These are phyloP conservation scores for Callaeas wilsoni DNA, from an alignment of 2,113 vertebrate species.

Conservation along the genomic window DNA sequence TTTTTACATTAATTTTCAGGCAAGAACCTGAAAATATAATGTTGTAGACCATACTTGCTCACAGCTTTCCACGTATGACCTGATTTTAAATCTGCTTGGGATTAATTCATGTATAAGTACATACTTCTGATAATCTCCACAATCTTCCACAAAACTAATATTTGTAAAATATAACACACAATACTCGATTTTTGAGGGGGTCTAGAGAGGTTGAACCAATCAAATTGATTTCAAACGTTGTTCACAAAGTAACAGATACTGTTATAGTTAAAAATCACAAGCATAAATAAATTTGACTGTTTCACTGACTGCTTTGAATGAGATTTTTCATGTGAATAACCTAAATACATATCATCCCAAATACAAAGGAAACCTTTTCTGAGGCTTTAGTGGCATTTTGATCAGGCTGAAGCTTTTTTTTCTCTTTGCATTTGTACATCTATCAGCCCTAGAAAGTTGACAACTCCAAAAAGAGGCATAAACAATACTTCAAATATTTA, in stretches of 20 bases:
- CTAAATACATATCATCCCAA: background rate
- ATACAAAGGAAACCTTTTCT: background rate
- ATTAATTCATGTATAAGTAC: background rate
- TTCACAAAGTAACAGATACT: background rate
- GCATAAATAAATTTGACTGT: background rate
- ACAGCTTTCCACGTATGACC: background rate
- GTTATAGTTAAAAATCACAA: background rate
- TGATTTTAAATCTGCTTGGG: background rate
- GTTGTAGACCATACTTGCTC: background rate
- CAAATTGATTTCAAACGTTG: background rate
- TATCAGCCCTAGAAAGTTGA: background rate
- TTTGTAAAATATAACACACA: background rate
- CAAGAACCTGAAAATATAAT: background rate
- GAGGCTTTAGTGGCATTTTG: background rate
- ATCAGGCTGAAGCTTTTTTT: background rate
- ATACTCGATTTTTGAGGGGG: background rate
- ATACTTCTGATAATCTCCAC: background rate
- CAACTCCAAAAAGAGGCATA: background rate
- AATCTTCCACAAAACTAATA: background rate
- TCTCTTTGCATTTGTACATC: background rate
- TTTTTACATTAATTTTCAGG: background rate
- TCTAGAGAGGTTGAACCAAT: background rate
- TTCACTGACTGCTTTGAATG: background rate
- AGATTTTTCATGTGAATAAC: background rate
- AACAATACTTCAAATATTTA: background rate